Percentiles rank a stretch among this genome's conserved stretches.
phyloP scores from a whole-genome alignment of 1,140 invertebrate species.

The Cydia pomonella region DNA sequence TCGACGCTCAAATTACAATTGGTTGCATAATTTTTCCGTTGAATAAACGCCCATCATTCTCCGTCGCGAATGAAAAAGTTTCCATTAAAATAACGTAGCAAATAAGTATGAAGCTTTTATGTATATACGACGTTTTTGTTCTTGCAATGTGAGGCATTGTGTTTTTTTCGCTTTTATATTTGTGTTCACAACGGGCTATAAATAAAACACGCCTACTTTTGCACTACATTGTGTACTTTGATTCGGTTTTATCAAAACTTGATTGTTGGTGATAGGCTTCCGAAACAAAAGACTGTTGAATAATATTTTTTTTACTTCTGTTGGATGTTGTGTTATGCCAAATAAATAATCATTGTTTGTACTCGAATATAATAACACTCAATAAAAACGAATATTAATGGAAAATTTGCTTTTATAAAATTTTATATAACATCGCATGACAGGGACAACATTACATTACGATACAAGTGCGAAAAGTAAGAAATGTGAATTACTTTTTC shows the following conservation, averaged over 20 bases:
- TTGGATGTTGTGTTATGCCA: not conserved
- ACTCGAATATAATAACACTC: too few relatives aligned
- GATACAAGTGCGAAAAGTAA: too few relatives aligned
- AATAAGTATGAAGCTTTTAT: not conserved
- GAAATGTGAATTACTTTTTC: too few relatives aligned
- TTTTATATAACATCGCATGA: too few relatives aligned
- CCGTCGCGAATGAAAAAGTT: slow-evolving; percentile 35
- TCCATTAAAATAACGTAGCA: not conserved
- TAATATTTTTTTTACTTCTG: not conserved
- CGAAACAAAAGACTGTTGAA: slow-evolving; percentile 3
- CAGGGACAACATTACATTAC: too few relatives aligned
- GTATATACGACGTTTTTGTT: not conserved
- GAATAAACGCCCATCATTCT: slow-evolving; percentile 42
- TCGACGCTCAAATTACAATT: slow-evolving; percentile 31
- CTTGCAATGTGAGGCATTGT: slow-evolving; percentile 40
- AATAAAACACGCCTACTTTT: slow-evolving; percentile 67
- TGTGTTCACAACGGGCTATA: slow-evolving; percentile 65
- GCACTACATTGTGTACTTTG: slow-evolving; percentile 41
- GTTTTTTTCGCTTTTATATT: slow-evolving; percentile 58
- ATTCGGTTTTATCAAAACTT: slow-evolving; percentile 43
- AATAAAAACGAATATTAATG: too few relatives aligned
- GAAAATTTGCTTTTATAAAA: too few relatives aligned
- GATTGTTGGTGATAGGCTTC: not conserved
- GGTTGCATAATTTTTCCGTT: slow-evolving; percentile 33
- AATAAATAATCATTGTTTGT: not conserved